Evolutionary conservation across 2,888 invertebrate species (phyloP), one percentile per base, ranked within the genome.

Genomic region (Andrena camellia): DNA sequence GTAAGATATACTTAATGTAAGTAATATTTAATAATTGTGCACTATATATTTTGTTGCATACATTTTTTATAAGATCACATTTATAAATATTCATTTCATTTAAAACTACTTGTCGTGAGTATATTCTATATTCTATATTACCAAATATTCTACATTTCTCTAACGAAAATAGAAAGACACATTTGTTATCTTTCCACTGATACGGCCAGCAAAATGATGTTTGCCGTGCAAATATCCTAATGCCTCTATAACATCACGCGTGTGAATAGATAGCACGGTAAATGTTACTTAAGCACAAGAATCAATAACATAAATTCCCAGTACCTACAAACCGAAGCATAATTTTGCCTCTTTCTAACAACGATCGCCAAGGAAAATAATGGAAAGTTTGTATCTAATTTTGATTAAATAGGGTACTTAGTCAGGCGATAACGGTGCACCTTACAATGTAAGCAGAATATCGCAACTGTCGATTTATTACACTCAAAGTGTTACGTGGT

Each of bases 171-270:
- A 23, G 33, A 31, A 57, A 59, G 17, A 48, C 23, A 31, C 1
- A 10, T 42, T 71, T 59, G 48, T 57, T 62, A 70, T 7, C 6
- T 54, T 35, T 54, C 2, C 42, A 23, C 17, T 23, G 59, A 60
- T 35, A 42, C 8, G 23, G 33, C 48, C 10, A 52, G 54, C 64
- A 52, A 33, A 57, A 64, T 23, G 42, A 71, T 64, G n/a, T 52
- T 71, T 69, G 35, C 26, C n/a, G 26, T 54, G n/a, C 68, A 69
- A 69, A 62, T 7, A 42, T 4, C 3, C 23, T 20, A 42, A 67
- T 60, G 48, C n/a, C 33, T 67, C 23, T 42, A 1, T 23, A 57
- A 64, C 29, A n/a, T 64, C 42, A 35, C 33, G 26, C 4, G 48
- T 64, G 17, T 13, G 42, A 13, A 35, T n/a, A 10, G 17, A 59